These are phyloP conservation scores for Drosophila rhopaloa DNA, from an alignment of 1,140 invertebrate species.

Conservation along the genomic window DNA sequence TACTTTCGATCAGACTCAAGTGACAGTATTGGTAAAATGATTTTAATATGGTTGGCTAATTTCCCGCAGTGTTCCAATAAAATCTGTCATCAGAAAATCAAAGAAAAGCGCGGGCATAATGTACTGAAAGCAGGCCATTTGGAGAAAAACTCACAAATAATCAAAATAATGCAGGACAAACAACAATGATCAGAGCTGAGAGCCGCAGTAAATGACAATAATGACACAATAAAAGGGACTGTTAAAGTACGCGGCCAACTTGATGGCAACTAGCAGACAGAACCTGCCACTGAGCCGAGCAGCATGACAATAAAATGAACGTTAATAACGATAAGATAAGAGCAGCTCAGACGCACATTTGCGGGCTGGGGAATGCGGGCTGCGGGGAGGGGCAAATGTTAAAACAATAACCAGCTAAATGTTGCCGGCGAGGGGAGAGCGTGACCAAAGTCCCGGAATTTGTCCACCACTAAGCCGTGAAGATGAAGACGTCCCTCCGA, in stretches of 20 bases:
- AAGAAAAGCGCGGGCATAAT: constrained; percentile 55
- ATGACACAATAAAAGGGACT: constrained; percentile 81
- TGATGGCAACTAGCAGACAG: constrained; percentile 48
- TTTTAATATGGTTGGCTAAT: too few relatives aligned
- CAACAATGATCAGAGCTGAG: background rate
- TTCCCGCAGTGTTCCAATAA: constrained; percentile 7
- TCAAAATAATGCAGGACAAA: constrained; percentile 66
- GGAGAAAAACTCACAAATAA: constrained; percentile 66
- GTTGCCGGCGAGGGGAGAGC: constrained; percentile 53
- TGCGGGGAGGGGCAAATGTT: constrained; percentile 63
- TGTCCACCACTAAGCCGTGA: constrained; percentile 59
- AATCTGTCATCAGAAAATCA: constrained; percentile 58
- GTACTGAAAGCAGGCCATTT: constrained; percentile 63
- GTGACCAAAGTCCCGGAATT: constrained; percentile 59
- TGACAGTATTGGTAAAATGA: too few relatives aligned
- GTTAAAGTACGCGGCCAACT: constrained; percentile 70
- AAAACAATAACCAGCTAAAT: constrained; percentile 82
- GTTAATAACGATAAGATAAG: constrained; percentile 83
- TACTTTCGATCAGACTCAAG: too few relatives aligned
- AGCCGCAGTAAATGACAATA: constrained; percentile 75
- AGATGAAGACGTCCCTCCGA: constrained; percentile 51
- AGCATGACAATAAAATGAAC: constrained; percentile 78
- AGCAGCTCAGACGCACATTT: constrained; percentile 58
- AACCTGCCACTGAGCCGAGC: constrained; percentile 33
- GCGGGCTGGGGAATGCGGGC: background rate